Conservation (phyloP, 1,140 invertebrate species). For the Pseudomyrmex flavicornis region DNA sequence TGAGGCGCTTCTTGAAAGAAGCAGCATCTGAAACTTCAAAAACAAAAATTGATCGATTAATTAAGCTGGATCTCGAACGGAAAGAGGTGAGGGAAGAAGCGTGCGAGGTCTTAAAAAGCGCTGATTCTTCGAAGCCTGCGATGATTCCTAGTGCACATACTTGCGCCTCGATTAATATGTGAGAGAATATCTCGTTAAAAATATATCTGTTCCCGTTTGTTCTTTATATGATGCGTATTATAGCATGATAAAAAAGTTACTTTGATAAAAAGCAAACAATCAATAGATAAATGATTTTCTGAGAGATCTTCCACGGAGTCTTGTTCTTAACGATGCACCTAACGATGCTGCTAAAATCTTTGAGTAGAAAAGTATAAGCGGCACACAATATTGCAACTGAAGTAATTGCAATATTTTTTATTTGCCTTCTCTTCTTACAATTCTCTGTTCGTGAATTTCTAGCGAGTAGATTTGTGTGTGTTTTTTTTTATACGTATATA, state of each 20-base stretch:
- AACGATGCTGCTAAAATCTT: background rate
- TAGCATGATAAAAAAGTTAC: background rate
- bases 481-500: too few relatives aligned
- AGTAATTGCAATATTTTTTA: background rate
- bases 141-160: background rate
- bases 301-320: background rate
- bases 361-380: conserved; percentile 22
- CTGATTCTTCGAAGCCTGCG: conserved; percentile 7
- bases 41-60: conserved; percentile 69
- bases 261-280: background rate
- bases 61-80: conserved; percentile 37
- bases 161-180: background rate
- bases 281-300: background rate
- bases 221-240: background rate
- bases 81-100: background rate
- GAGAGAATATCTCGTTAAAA: background rate
- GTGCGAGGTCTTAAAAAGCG: conserved; percentile 28
- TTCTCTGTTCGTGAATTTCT: background rate
- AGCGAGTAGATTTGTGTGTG: background rate
- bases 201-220: conserved; percentile 1
- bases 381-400: background rate
- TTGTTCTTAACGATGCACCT: background rate
- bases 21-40: conserved; percentile 76
- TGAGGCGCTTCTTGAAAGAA: conserved; percentile 47
- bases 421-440: conserved; percentile 1